Conservation (phyloP, 2,113 vertebrate species). For the Synodontis membranacea region DNA sequence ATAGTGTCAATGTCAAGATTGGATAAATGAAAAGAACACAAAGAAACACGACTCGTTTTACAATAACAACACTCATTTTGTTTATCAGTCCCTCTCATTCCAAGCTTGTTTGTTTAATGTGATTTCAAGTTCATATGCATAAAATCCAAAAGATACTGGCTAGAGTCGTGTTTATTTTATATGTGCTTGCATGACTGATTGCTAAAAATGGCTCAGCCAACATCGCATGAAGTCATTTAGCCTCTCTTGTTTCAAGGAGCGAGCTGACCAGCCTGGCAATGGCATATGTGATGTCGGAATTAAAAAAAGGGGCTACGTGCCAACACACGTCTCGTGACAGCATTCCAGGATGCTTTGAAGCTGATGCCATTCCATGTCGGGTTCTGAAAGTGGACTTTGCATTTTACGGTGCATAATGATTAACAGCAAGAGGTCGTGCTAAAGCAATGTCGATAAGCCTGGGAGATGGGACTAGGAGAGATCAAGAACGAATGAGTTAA, state of each 20-base stretch:
- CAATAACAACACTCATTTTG: slow-evolving; percentile 27
- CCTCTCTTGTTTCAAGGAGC: slow-evolving; percentile 44
- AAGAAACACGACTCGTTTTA: slow-evolving; percentile 26
- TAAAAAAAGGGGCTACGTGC: slow-evolving; percentile 43
- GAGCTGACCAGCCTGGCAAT: slow-evolving; percentile 54
- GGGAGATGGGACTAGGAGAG: not conserved
- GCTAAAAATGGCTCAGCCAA: slow-evolving; percentile 48
- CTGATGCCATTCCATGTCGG: slow-evolving; percentile 46
- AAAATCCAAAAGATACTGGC: slow-evolving; percentile 8
- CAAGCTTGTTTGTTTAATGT: slow-evolving; percentile 26
- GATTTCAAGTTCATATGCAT: slow-evolving; percentile 40
- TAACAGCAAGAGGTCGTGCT: slow-evolving; percentile 59
- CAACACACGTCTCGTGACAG: slow-evolving; percentile 59
- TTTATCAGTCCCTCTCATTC: slow-evolving; percentile 11
- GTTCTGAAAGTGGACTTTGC: slow-evolving; percentile 30
- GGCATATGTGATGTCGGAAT: slow-evolving; percentile 60
- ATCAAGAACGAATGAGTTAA: not conserved
- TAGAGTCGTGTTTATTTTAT: slow-evolving; percentile 27
- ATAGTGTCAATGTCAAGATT: slow-evolving; percentile 11
- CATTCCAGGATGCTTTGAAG: slow-evolving; percentile 59
- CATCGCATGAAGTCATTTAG: slow-evolving; percentile 42
- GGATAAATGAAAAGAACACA: slow-evolving; percentile 22
- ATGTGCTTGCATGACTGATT: slow-evolving; percentile 56
- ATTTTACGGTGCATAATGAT: slow-evolving; percentile 57
- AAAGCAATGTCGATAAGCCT: slow-evolving; percentile 6